Evolutionary conservation across 2,888 invertebrate species (phyloP).

Genomic region (Timandra comae): DNA sequence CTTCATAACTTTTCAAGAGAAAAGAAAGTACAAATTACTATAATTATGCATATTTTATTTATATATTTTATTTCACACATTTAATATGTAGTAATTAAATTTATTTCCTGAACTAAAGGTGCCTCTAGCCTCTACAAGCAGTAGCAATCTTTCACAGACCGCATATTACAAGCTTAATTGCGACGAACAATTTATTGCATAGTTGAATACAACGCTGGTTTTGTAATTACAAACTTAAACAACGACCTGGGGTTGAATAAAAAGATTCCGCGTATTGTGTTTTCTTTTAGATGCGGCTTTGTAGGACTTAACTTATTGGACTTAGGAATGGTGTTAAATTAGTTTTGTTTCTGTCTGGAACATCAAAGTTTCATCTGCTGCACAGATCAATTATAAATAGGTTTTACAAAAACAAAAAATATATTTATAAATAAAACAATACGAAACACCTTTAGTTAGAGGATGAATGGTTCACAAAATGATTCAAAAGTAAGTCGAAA

Average conservation of each 20-base stretch:
- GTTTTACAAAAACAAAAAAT: too few relatives aligned
- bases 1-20: background rate
- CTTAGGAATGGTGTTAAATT: too few relatives aligned
- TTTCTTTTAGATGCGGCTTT: too few relatives aligned
- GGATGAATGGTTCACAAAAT: too few relatives aligned
- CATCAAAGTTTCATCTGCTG: too few relatives aligned
- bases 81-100: conserved; percentile 20
- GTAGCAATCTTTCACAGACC: conserved; percentile 31
- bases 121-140: conserved; percentile 10
- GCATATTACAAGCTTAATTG: conserved; percentile 45
- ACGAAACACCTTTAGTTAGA: too few relatives aligned
- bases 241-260: background rate
- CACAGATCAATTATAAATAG: too few relatives aligned
- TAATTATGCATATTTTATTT: conserved; percentile 4
- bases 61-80: too few relatives aligned
- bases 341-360: too few relatives aligned
- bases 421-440: too few relatives aligned
- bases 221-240: conserved; percentile 3
- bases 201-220: conserved; percentile 3
- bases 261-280: background rate
- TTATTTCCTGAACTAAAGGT: conserved; percentile 30
- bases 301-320: too few relatives aligned
- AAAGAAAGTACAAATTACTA: background rate
- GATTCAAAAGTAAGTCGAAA: too few relatives aligned
- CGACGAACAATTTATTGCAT: conserved; percentile 46